Evolutionary conservation across 2,113 vertebrate genomes (phyloP), one percentile per base, ranked within the genome.

Genomic region (Tachuris rubrigastra): DNA sequence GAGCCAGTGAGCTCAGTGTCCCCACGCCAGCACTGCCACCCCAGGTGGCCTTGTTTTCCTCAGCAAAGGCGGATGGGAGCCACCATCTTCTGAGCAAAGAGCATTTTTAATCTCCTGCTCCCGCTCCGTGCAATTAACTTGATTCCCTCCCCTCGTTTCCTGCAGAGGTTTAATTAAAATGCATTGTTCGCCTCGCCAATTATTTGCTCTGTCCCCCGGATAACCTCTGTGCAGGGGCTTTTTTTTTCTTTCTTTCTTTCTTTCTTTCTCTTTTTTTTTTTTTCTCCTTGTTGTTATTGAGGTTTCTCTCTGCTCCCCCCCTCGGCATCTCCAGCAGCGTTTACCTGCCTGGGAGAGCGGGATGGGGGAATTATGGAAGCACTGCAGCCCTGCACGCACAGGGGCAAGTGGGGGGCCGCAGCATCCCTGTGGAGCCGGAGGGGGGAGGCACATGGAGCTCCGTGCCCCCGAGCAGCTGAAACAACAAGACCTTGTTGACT

Each of bases 151-250:
- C 80, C 80, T 94, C 47, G 69, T 86, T 96, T 96, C 92, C 95
- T 94, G 91, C 90, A 75, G 91, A 92, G 96, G 91, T 96, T 96
- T 94, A 95, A 94, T 95, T 95, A 97, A 95, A 95, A 95, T 94
- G 78, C 95, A 94, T 96, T 94, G 93, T 95, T 96, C 88, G 66
- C 93, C 89, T 96, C 81, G 67, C 90, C 95, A 97, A 95, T 95
- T 97, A 92, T 85, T 91, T 89, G 93, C 95, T 97, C 94, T 92
- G 89, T 90, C 93, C 95, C 94, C 92, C 85, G 83, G 94, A 96
- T 97, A 94, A 91, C 93, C 94, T 93, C 78, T 92, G 88, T 75
- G 84, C 84, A 83, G 90, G 73, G 77, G 65, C 9, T 76, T 69
- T 83, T 68, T 69, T 87, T 60, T 60, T 21, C 5, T 18, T 23